phyloP scores from a whole-genome alignment of 1,140 invertebrate genomes.

The Zaprionus africanus region DNA sequence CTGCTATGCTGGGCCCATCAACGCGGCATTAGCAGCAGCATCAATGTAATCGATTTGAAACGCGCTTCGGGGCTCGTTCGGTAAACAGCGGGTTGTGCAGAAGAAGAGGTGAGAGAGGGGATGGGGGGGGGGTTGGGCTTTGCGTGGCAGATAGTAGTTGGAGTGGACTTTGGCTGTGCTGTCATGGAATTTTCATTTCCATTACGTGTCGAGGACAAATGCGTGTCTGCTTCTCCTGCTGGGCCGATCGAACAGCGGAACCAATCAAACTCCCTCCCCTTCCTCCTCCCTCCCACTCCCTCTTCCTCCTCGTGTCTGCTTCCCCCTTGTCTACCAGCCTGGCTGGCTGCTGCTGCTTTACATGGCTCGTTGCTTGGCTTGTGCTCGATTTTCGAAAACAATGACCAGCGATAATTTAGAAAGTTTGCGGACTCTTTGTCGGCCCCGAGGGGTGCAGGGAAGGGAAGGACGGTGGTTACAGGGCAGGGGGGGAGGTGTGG shows the following conservation, averaged over 20 bases:
- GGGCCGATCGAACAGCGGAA: background rate
- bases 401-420: slow-evolving; percentile 63
- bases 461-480: background rate
- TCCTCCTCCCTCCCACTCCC: too few relatives aligned
- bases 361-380: slow-evolving; percentile 20
- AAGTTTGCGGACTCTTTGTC: slow-evolving; percentile 32
- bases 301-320: background rate
- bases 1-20: background rate
- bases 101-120: background rate
- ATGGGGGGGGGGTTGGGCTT: too few relatives aligned
- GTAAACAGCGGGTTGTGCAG: background rate
- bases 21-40: slow-evolving; percentile 20
- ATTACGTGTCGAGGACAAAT: slow-evolving; percentile 39
- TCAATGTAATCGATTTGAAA: slow-evolving; percentile 37
- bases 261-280: background rate
- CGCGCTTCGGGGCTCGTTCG: slow-evolving; percentile 25
- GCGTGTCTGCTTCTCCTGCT: slow-evolving; percentile 2
- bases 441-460: background rate
- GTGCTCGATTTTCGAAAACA: slow-evolving; percentile 39
- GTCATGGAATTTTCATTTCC: slow-evolving; percentile 37
- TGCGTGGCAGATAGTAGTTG: background rate
- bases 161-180: slow-evolving; percentile 9
- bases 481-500: background rate
- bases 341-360: slow-evolving; percentile 15
- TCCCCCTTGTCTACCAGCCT: background rate